Base-by-base conservation (phyloP, 2,888 invertebrate species). In the Linhomoeus sp. region DNA sequence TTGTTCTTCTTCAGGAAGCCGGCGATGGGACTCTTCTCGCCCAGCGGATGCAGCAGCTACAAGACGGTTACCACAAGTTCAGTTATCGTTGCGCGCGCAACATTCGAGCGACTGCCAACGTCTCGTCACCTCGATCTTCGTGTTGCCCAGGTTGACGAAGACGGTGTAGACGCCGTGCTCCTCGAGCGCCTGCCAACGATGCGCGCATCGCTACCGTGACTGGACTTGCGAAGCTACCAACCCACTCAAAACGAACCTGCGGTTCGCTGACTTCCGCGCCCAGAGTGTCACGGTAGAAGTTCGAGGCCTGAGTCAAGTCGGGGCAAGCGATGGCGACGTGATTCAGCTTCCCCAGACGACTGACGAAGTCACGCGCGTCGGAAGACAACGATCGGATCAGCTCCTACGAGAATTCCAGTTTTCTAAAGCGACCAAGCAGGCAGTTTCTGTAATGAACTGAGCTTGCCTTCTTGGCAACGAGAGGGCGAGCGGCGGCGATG, bases 121-220 rank as follows among this genome's bases (percentile, higher is more conserved):
- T n/a, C n/a, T n/a, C n/a, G 37, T 47, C 41, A 68, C 68, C 62
- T 75, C 75, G 41, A 75, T 65, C 59, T 75, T 75, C 3, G 74
- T 70, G 54, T 75, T 73, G 40, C 72, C 72, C 20, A 75, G 62
- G 47, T 73, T 67, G n/a, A 76, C 71, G 64, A 75, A 76, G 14
- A 75, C 73, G 7, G 73, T 73, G 48, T 70, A 71, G 2, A 75
- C 75, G 12, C 75, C 75, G 65, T 75, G 75, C 14, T 73, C 73
- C 22, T 71, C 70, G 49, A 71, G 68, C 26, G 70, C 60, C 68
- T 70, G 52, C 23, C 58, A 56, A 24, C 22, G 41, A 5, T 29
- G n/a, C n/a, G n/a, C n/a, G n/a, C n/a, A n/a, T n/a, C n/a, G n/a
- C n/a, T n/a, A n/a, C n/a, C n/a, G n/a, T n/a, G n/a, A n/a, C n/a